Conservation (phyloP, 2,797 vertebrate species). For the Sparidentex hasta region DNA sequence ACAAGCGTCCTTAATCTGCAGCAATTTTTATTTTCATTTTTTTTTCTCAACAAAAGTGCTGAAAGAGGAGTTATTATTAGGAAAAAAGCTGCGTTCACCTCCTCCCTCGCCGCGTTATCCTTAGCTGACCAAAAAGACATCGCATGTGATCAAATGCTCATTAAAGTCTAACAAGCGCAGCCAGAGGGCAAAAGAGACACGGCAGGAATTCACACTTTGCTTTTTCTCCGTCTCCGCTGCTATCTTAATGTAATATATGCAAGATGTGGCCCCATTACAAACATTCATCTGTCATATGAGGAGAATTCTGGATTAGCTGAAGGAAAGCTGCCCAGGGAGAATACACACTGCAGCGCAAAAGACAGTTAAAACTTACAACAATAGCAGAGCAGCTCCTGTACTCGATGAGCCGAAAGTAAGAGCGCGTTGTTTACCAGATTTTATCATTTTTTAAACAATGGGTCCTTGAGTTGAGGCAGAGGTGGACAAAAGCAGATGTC, state of each 20-base stretch:
- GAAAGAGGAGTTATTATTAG: conserved; percentile 42
- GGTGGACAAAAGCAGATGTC: neutral
- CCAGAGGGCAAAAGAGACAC: conserved; percentile 34
- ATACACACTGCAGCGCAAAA: neutral
- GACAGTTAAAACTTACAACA: conserved; percentile 5
- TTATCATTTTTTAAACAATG: neutral
- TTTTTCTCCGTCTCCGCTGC: conserved; percentile 6
- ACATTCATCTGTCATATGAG: conserved; percentile 58
- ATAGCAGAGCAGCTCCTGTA: too few species aligned
- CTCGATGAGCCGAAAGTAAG: too few species aligned
- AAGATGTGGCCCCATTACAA: conserved; percentile 53
- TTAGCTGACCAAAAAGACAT: conserved; percentile 44
- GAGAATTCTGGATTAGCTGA: conserved; percentile 8
- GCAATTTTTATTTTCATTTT: conserved; percentile 7
- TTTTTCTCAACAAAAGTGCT: neutral
- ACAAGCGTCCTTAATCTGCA: conserved; percentile 33
- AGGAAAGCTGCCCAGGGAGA: conserved; percentile 2
- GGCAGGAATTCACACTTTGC: conserved; percentile 16
- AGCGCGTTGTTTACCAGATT: neutral
- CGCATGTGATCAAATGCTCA: conserved; percentile 47
- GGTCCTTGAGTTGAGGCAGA: neutral
- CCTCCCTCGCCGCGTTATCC: conserved; percentile 24
- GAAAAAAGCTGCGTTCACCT: conserved; percentile 36
- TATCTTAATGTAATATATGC: conserved; percentile 65
- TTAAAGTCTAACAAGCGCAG: conserved; percentile 61